These are phyloP conservation scores for Acanthisitta chloris DNA, from an alignment of 2,113 vertebrate genomes.

Conservation along the genomic window DNA sequence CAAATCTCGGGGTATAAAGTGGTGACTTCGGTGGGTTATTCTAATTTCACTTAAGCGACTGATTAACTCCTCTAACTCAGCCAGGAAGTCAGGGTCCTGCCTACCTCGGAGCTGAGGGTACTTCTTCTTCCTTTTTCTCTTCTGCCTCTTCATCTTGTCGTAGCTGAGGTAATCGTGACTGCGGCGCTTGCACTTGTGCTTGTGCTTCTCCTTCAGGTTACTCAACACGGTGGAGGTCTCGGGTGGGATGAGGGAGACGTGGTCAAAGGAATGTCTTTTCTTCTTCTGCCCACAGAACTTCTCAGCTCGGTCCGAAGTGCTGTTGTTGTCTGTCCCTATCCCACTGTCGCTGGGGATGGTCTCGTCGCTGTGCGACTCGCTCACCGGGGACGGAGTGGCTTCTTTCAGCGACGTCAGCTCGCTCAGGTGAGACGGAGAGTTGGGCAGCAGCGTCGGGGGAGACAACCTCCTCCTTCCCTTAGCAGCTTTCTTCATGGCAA, in stretches of 20 bases:
- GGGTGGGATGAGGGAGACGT: conserved; percentile 73
- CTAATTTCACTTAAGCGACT: conserved; percentile 86
- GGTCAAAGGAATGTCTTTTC: conserved; percentile 84
- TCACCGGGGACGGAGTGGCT: conserved; percentile 91
- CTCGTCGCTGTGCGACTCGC: conserved; percentile 95
- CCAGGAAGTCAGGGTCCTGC: conserved; percentile 91
- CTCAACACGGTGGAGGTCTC: conserved; percentile 72
- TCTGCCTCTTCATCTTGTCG: conserved; percentile 89
- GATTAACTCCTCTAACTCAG: conserved; percentile 89
- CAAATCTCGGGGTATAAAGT: conserved; percentile 83
- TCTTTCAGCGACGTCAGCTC: conserved; percentile 87
- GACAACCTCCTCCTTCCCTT: conserved; percentile 76
- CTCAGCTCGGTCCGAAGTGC: conserved; percentile 87
- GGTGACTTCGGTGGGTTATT: conserved; percentile 87
- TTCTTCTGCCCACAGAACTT: conserved; percentile 80
- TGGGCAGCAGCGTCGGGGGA: conserved; percentile 78
- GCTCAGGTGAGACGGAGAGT: conserved; percentile 86
- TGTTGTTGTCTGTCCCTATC: conserved; percentile 91
- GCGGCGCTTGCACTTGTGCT: conserved; percentile 90
- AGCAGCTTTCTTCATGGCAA: conserved; percentile 84
- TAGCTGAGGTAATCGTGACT: conserved; percentile 87
- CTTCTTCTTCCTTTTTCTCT: conserved; percentile 96
- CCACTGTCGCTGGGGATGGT: conserved; percentile 90
- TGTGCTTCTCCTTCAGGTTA: conserved; percentile 90
- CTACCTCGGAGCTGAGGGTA: conserved; percentile 86